Percentiles rank a stretch among this genome's conserved stretches.
Evolutionary conservation across 2,113 vertebrate genomes (phyloP).

Genomic region (Neolamprologus toae): DNA sequence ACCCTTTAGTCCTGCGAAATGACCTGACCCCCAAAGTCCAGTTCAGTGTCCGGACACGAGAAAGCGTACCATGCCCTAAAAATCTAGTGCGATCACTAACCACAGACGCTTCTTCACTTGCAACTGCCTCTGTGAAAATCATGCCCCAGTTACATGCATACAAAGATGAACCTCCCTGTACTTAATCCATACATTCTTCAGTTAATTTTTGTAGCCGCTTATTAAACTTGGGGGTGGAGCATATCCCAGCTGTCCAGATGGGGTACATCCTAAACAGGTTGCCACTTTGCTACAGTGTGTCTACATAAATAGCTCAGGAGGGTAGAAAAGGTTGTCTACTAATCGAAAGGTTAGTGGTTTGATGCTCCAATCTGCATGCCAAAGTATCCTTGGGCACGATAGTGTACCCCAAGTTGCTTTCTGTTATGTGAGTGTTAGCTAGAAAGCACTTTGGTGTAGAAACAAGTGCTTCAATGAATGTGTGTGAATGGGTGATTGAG

Average conservation of each 20-base stretch:
- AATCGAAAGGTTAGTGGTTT: neutral
- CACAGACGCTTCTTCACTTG: neutral
- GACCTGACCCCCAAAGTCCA: neutral
- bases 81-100: neutral
- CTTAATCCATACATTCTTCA: neutral
- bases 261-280: neutral
- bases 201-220: neutral
- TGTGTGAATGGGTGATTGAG: neutral
- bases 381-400: neutral
- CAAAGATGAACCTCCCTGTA: neutral
- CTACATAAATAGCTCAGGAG: neutral
- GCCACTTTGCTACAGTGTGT: neutral
- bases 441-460: neutral
- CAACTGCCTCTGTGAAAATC: neutral
- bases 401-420: neutral
- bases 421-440: neutral
- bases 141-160: neutral
- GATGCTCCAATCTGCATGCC: neutral
- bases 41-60: neutral
- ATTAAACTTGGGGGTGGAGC: neutral
- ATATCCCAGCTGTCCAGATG: neutral
- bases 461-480: neutral
- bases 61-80: neutral
- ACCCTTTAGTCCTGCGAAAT: neutral
- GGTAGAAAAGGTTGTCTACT: neutral